phyloP scores from a whole-genome alignment of 2,113 vertebrate genomes.

The Lophotis ruficrista region DNA sequence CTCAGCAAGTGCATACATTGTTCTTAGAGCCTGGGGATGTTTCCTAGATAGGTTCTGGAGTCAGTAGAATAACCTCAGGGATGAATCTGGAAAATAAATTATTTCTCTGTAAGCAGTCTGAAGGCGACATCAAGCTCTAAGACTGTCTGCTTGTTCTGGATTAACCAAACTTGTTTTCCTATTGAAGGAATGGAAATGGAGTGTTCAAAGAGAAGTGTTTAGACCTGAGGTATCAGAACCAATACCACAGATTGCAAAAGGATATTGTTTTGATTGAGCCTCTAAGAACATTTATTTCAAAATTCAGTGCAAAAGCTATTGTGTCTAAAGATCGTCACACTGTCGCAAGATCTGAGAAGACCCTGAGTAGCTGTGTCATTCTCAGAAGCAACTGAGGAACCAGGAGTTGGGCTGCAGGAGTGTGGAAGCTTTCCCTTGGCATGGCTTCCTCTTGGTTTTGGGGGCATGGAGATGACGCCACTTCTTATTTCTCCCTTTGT shows the following conservation, averaged over 20 bases:
- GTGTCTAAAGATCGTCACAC: neutral
- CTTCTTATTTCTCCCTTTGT: slow-evolving; percentile 46
- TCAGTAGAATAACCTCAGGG: neutral
- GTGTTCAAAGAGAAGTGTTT: neutral
- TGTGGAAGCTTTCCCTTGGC: slow-evolving; percentile 42
- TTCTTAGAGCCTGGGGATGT: neutral
- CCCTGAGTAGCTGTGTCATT: neutral
- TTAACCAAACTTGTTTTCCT: neutral
- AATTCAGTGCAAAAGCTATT: neutral
- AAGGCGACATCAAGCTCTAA: neutral
- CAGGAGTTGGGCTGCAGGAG: slow-evolving; percentile 1
- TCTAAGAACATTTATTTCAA: neutral
- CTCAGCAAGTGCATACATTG: neutral
- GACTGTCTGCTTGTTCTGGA: neutral
- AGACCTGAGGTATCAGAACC: neutral
- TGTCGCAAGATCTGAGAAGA: neutral
- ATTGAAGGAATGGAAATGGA: neutral
- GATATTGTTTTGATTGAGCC: neutral
- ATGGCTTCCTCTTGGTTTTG: slow-evolving; percentile 4
- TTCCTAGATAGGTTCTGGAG: neutral
- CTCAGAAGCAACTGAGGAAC: neutral
- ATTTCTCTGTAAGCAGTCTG: neutral
- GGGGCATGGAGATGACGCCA: neutral
- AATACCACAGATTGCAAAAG: neutral
- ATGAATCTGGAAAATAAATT: neutral